Conservation (phyloP, 2,797 vertebrate species). For the Gymnothorax reevesii region DNA sequence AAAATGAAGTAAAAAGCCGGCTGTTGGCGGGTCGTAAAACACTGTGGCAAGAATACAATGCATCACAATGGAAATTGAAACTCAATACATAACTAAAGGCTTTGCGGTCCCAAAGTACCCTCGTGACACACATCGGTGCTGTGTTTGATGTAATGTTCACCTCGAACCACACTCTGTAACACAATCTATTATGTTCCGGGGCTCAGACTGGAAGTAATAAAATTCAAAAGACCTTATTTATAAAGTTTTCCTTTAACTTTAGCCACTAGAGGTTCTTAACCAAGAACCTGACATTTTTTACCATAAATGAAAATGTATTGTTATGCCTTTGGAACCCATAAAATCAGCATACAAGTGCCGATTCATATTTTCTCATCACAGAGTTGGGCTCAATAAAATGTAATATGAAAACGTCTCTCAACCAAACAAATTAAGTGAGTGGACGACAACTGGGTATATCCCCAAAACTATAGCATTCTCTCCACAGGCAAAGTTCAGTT, state of each 20-base stretch:
- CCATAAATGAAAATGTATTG: not conserved
- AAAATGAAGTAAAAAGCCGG: not conserved
- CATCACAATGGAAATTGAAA: not conserved
- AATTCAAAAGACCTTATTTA: not conserved
- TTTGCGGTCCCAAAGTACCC: not conserved
- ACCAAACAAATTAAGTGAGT: no score
- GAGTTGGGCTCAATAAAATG: not conserved
- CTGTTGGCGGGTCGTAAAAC: not conserved
- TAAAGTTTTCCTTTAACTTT: not conserved
- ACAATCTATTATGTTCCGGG: not conserved
- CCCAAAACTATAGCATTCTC: no score
- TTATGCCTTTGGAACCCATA: not conserved
- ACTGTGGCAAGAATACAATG: not conserved
- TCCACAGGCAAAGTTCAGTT: no score
- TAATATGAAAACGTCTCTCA: no score
- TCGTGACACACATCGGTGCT: not conserved
- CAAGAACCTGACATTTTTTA: not conserved
- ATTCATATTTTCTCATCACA: not conserved
- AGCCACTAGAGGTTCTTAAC: not conserved
- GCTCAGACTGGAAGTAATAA: not conserved
- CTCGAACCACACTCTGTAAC: not conserved
- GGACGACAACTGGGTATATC: no score
- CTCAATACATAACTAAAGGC: not conserved
- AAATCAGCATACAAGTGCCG: not conserved
- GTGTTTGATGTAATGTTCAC: not conserved